A percentile compares a stretch with the other conserved stretches of the same genome.
Conservation (phyloP, 92 coral and sea anemone genomes). For the Siderastrea siderea region DNA sequence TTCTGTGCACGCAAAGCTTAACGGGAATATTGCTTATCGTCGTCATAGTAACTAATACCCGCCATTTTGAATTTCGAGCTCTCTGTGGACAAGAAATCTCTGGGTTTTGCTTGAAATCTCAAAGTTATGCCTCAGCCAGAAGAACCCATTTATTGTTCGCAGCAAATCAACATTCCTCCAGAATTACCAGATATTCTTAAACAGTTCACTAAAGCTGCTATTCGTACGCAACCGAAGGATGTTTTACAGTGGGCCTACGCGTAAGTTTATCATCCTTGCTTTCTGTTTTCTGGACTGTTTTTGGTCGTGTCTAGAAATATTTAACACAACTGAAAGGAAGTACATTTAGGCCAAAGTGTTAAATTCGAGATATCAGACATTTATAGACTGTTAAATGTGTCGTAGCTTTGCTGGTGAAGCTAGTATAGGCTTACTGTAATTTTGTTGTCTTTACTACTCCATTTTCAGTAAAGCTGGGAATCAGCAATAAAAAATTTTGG, state of each 20-base stretch:
- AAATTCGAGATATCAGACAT: no score
- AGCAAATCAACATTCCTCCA: constrained; percentile 99
- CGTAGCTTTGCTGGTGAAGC: no score
- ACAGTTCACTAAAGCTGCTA: constrained; percentile 99
- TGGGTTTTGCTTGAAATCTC: background rate
- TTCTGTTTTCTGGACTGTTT: no score
- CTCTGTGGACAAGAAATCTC: background rate
- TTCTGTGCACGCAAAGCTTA: constrained; percentile 11
- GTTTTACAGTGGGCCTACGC: constrained; percentile 96
- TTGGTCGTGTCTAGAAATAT: no score
- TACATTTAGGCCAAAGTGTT: no score
- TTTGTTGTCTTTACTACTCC: no score
- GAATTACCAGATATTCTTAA: constrained; percentile 97
- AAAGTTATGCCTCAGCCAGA: constrained; percentile 89
- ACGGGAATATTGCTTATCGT: constrained; percentile 36
- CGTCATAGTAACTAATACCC: constrained; percentile 71
- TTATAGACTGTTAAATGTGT: no score
- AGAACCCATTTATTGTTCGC: constrained; percentile 98
- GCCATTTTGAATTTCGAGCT: constrained; percentile 26
- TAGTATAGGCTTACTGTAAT: no score
- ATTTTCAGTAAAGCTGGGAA: no score
- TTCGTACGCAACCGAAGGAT: constrained; percentile 96
- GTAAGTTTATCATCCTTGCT: constrained; percentile 64
- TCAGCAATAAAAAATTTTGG: no score
- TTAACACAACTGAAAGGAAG: no score